Conservation (phyloP, 1,140 invertebrate genomes). For the Drosophila ercepeae region DNA sequence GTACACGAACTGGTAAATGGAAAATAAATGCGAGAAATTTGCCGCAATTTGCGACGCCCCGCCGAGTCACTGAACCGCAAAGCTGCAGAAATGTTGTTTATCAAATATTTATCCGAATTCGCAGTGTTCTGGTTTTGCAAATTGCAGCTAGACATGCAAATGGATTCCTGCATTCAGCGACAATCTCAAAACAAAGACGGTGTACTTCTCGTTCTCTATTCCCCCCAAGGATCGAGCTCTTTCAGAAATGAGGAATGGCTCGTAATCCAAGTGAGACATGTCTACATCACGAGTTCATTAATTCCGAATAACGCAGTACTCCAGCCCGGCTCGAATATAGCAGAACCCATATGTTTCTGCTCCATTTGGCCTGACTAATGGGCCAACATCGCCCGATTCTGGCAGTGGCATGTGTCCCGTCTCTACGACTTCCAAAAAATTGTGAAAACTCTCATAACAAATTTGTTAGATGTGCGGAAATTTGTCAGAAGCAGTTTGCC, state of each 20-base stretch:
- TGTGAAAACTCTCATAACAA: conserved; percentile 62
- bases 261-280: conserved; percentile 58
- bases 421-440: conserved; percentile 38
- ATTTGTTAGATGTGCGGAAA: conserved; percentile 62
- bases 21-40: conserved; percentile 65
- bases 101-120: conserved; percentile 59
- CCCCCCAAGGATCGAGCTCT: neutral
- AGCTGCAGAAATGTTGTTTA: conserved; percentile 59
- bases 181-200: conserved; percentile 9
- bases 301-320: conserved; percentile 45
- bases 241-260: conserved; percentile 33
- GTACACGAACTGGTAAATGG: conserved; percentile 45
- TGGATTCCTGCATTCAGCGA: conserved; percentile 32
- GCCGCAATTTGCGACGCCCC: conserved; percentile 59
- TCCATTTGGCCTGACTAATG: conserved; percentile 65
- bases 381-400: conserved; percentile 23
- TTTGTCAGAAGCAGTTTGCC: conserved; percentile 55
- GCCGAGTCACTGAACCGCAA: conserved; percentile 61
- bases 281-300: conserved; percentile 73
- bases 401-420: conserved; percentile 27
- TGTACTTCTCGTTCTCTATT: too few relatives aligned
- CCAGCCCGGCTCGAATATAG: conserved; percentile 1
- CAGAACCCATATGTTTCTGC: conserved; percentile 38
- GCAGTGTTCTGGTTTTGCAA: conserved; percentile 27
- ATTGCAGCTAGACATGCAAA: conserved; percentile 65